These are phyloP conservation scores for Dendrolimus pini DNA, from an alignment of 2,888 invertebrate genomes.

Conservation along the genomic window DNA sequence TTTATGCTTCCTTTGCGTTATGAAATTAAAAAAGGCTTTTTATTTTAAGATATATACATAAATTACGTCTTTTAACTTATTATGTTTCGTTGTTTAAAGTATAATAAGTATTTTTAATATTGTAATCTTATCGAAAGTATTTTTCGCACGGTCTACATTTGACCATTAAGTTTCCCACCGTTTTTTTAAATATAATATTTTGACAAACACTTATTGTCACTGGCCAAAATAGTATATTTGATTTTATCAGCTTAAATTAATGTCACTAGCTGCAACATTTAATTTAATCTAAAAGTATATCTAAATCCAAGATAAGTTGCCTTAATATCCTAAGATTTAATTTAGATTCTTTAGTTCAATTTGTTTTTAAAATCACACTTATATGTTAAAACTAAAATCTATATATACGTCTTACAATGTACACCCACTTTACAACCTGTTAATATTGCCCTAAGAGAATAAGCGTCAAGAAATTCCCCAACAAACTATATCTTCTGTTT, in stretches of 20 bases:
- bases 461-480: too few relatives aligned
- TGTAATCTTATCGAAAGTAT: conserved; percentile 5
- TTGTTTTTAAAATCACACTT: too few relatives aligned
- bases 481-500: too few relatives aligned
- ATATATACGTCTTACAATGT: too few relatives aligned
- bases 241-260: conserved; percentile 19
- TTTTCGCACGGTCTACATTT: conserved; percentile 6
- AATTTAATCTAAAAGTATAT: neutral
- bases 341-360: too few relatives aligned
- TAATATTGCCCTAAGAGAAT: too few relatives aligned
- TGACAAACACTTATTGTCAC: neutral
- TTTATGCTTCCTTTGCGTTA: conserved; percentile 30
- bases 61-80: conserved; percentile 6
- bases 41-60: conserved; percentile 11
- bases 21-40: conserved; percentile 24
- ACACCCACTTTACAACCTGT: too few relatives aligned
- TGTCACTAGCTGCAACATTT: conserved; percentile 8
- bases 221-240: conserved; percentile 3
- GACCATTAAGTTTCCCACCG: neutral
- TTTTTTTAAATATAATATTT: neutral
- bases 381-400: too few relatives aligned
- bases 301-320: too few relatives aligned
- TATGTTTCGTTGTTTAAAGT: conserved; percentile 1
- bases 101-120: neutral
- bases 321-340: too few relatives aligned